A percentile compares a stretch with the other conserved stretches of the same genome.
Evolutionary conservation across 2,888 invertebrate species (phyloP).

Genomic region (Calliopum simillimum): DNA sequence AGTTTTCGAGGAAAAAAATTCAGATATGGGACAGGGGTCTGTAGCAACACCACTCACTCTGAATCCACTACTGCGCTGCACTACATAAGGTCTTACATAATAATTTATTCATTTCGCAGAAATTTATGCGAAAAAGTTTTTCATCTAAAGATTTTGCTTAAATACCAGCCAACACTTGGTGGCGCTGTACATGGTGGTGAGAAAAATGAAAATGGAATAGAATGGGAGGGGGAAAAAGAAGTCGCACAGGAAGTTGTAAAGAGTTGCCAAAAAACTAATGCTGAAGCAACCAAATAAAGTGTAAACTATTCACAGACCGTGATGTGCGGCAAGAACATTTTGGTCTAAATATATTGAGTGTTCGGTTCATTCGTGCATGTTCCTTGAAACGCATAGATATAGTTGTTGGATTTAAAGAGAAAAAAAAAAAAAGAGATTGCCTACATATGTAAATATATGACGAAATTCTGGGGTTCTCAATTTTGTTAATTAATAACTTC

Average conservation of each 20-base stretch:
- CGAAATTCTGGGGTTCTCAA: too few species aligned
- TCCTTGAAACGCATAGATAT: too few species aligned
- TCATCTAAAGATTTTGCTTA: slow-evolving; percentile 38
- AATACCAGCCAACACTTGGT: slow-evolving; percentile 23
- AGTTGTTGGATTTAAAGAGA: too few species aligned
- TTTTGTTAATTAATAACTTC: too few species aligned
- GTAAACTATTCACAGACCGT: not conserved
- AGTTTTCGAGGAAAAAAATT: too few species aligned
- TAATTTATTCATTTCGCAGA: slow-evolving; percentile 53
- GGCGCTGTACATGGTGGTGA: not conserved
- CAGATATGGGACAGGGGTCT: too few species aligned
- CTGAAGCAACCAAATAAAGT: too few species aligned
- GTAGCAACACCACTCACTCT: not conserved
- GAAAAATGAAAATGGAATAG: not conserved
- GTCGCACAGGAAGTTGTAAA: not conserved
- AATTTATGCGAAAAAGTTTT: slow-evolving; percentile 53
- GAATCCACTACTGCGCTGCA: not conserved
- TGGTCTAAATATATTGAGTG: slow-evolving; percentile 2
- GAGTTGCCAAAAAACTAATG: not conserved
- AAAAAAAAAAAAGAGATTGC: too few species aligned
- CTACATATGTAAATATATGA: too few species aligned
- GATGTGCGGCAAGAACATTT: slow-evolving; percentile 9
- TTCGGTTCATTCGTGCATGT: not conserved
- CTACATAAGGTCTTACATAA: slow-evolving; percentile 40
- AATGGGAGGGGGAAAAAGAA: not conserved